Conservation (phyloP, 2,113 vertebrate genomes). For the Myotis brandtii region DNA sequence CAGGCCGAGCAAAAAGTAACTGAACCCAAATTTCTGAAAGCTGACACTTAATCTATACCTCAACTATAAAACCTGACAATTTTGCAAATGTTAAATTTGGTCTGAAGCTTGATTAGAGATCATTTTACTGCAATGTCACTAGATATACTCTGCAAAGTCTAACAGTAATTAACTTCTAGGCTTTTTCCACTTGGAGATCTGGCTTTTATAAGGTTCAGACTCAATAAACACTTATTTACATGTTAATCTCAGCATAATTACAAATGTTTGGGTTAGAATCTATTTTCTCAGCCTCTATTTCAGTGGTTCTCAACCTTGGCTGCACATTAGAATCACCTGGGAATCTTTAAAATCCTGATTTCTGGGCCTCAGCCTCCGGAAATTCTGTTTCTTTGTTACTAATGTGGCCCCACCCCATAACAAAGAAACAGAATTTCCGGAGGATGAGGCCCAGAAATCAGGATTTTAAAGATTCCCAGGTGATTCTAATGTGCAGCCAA, state of each 20-base stretch:
- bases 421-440: no score
- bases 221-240: background rate
- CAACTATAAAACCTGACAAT: background rate
- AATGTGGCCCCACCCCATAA: no score
- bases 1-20: background rate
- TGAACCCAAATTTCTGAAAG: background rate
- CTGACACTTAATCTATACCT: background rate
- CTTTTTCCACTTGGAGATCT: background rate
- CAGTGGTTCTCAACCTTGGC: no score
- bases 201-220: background rate
- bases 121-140: constrained; percentile 7
- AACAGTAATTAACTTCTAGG: background rate
- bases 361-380: no score
- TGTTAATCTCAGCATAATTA: constrained; percentile 34
- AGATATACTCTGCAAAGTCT: background rate
- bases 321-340: no score
- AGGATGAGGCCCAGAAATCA: no score
- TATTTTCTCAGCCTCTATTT: constrained; percentile 17
- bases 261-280: background rate
- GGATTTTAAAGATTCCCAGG: no score
- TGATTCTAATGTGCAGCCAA: no score
- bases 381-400: no score
- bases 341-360: no score
- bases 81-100: background rate
- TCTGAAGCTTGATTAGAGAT: background rate